phyloP scores from a whole-genome alignment of 2,113 vertebrate genomes.

The Ctenodactylus gundi region DNA sequence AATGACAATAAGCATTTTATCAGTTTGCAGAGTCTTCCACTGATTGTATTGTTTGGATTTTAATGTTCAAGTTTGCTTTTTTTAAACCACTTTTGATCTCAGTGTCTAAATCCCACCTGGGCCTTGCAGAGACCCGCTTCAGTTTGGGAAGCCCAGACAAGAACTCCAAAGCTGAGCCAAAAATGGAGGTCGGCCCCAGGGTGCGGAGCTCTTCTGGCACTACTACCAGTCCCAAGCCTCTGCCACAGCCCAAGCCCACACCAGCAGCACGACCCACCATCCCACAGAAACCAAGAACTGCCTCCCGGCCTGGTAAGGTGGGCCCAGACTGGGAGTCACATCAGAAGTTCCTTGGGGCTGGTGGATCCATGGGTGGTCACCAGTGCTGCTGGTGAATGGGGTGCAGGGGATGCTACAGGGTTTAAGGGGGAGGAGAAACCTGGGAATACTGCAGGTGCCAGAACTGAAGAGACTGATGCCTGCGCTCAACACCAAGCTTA shows the following conservation, averaged over 20 bases:
- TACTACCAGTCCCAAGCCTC: constrained; percentile 89
- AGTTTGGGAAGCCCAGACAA: constrained; percentile 85
- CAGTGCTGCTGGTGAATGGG: rapidly evolving
- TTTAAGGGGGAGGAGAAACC: too few species aligned
- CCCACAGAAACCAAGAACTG: constrained; percentile 91
- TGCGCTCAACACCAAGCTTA: not conserved
- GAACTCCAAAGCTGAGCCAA: constrained; percentile 84
- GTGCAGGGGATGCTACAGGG: too few species aligned
- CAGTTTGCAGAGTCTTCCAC: not conserved
- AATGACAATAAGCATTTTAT: too few species aligned
- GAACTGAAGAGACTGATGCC: too few species aligned
- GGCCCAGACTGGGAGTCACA: not conserved
- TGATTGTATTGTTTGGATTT: not conserved
- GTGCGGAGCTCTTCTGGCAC: constrained; percentile 83
- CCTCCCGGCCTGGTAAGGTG: constrained; percentile 88
- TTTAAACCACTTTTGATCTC: constrained; percentile 56
- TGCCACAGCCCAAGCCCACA: constrained; percentile 89
- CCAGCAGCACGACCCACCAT: constrained; percentile 89
- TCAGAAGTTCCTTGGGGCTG: rapidly evolving
- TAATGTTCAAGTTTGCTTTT: not conserved
- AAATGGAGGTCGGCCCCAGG: constrained; percentile 84
- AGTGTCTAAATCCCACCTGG: constrained; percentile 84
- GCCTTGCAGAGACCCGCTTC: constrained; percentile 84
- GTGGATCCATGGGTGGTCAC: rapidly evolving
- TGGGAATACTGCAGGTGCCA: too few species aligned